These are phyloP conservation scores for Tarsius wallacei DNA, from an alignment of 2,797 vertebrate genomes.

Conservation along the genomic window DNA sequence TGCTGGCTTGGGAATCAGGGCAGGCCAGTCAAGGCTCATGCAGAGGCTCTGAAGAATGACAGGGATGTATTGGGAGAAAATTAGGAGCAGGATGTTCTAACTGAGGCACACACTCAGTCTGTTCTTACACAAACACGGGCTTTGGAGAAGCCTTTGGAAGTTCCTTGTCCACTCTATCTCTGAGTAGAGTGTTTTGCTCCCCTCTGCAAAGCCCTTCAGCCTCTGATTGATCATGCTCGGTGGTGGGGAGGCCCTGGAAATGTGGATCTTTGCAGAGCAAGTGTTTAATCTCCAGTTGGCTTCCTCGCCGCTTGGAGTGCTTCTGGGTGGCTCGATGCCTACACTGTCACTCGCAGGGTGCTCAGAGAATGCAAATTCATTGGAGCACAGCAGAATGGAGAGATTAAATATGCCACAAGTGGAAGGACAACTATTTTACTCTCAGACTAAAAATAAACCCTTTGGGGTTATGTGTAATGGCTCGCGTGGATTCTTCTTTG, in stretches of 20 bases:
- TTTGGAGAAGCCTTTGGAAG: too few relatives aligned
- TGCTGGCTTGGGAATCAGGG: background rate
- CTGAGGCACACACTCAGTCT: accelerated
- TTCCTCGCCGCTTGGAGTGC: slow-evolving; percentile 33
- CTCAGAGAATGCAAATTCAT: slow-evolving; percentile 64
- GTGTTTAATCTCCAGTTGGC: slow-evolving; percentile 55
- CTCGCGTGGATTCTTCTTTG: slow-evolving; percentile 42
- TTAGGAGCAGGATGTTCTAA: background rate
- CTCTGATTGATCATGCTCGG: background rate
- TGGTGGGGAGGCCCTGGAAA: background rate
- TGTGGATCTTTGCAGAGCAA: background rate
- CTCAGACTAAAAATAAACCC: slow-evolving; percentile 65
- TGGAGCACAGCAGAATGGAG: background rate
- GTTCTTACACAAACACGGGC: background rate
- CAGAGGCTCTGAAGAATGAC: background rate
- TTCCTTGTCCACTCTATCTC: background rate
- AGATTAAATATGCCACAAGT: slow-evolving; percentile 38
- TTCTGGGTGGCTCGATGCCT: background rate
- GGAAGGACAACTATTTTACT: background rate
- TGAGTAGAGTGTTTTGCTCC: background rate
- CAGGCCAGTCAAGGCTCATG: background rate
- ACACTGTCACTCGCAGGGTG: background rate
- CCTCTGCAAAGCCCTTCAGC: background rate
- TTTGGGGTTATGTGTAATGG: slow-evolving; percentile 46
- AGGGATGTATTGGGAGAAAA: background rate